Base-by-base conservation (phyloP, 1,140 invertebrate species). In the Caerostris extrusa region DNA sequence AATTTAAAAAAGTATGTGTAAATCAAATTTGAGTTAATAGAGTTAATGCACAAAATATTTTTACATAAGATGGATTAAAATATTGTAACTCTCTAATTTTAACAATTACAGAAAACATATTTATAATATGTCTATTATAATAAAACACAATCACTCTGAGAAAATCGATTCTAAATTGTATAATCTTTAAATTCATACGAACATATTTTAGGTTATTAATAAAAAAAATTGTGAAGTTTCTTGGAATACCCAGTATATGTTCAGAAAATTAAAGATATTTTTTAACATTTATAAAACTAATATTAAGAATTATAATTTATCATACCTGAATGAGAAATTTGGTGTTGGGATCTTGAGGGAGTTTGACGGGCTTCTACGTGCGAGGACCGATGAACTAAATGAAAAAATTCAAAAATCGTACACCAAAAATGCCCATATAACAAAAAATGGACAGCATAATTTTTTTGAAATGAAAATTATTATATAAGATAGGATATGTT, bases 251-350 rank as follows among this genome's bases (percentile, higher is more conserved):
- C 7, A 19, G 7, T 19, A 77, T 19, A 77, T 19, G 12, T 17
- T 34, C 34, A 34, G 8, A 17, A n/a, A 8, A 77, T 77, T 34
- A 34, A 34, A 34, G 34, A 34, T 34, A 34, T 83, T 85, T 85
- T 34, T 56, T 3, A 57, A n/a, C 17, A 58, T 5, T 56, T 85
- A 53, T 12, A 77, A n/a, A 71, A 19, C 71, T 53, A 77, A 77
- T 77, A 85, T 55, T 58, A 85, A 85, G 7, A 83, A 86, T 69
- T n/a, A 61, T 60, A 60, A 81, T 61, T 87, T 50, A 87, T 19
- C 87, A 61, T 94, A 94, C 93, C 93, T 91, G 86, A 94, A 94
- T 50, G 93, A 71, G 77, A 90, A 91, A 53, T 85, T 86, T 19
- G 86, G 77, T 19, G 86, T 19, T 57, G 93, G 88, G n/a, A 90